Percentiles rank a stretch among this genome's conserved stretches.
phyloP scores from a whole-genome alignment of 2,113 vertebrate species.

The Cryptoleucopteryx plumbea region DNA sequence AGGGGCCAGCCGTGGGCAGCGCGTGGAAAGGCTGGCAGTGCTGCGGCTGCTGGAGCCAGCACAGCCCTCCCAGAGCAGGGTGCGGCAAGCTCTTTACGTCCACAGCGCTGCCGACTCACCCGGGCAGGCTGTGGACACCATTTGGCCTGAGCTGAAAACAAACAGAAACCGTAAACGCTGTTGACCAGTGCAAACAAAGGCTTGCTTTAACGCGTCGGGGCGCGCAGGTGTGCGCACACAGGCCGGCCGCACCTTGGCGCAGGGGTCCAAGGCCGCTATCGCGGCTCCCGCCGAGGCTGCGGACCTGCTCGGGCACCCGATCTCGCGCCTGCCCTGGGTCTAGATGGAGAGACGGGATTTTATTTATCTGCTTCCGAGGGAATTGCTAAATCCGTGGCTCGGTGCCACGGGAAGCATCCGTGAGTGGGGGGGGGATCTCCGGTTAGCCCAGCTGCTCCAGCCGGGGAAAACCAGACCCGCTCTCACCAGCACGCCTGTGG shows the following conservation, averaged over 20 bases:
- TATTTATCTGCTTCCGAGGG: neutral
- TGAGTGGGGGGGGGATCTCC: neutral
- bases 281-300: neutral
- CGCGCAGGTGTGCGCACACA: fast-evolving
- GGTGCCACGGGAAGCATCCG: neutral
- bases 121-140: fast-evolving
- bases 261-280: fast-evolving
- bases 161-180: neutral
- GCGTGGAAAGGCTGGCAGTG: neutral
- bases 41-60: neutral
- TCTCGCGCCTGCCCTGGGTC: neutral
- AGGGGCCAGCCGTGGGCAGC: fast-evolving
- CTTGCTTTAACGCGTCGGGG: fast-evolving
- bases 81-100: fast-evolving
- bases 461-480: neutral
- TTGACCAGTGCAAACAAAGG: neutral
- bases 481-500: no score
- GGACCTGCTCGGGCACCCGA: fast-evolving
- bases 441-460: neutral
- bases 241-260: fast-evolving
- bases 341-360: neutral
- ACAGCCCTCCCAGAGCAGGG: neutral
- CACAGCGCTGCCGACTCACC: neutral
- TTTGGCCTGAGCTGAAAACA: neutral
- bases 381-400: neutral